Conservation (phyloP, 23 tunicate species). For the Clavelina lepadiformis region DNA sequence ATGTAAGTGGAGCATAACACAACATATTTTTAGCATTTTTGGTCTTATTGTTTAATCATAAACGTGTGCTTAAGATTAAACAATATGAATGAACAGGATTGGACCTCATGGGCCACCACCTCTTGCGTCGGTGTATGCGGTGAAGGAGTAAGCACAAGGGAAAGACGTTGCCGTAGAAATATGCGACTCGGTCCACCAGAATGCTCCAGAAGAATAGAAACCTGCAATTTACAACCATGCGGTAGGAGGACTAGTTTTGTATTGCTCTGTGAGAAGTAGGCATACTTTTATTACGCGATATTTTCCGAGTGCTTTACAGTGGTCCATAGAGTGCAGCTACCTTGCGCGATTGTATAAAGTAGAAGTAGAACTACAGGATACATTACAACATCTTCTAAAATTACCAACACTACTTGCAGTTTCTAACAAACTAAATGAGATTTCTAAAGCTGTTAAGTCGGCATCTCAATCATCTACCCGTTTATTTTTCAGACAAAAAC, state of each 20-base stretch:
- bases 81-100: neutral
- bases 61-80: neutral
- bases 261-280: too few relatives aligned
- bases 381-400: too few relatives aligned
- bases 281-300: too few relatives aligned
- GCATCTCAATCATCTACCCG: neutral
- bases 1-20: slow-evolving; percentile 4
- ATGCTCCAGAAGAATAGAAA: slow-evolving; percentile 10
- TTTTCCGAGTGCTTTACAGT: too few relatives aligned
- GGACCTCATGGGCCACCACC: slow-evolving; percentile 24
- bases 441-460: neutral
- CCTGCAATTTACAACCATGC: slow-evolving; percentile 20
- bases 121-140: slow-evolving; percentile 20
- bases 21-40: neutral
- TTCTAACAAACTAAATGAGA: too few relatives aligned
- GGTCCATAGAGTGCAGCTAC: too few relatives aligned
- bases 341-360: too few relatives aligned
- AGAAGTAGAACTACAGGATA: too few relatives aligned
- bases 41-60: neutral
- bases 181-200: neutral
- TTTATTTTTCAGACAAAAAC: slow-evolving; percentile 18
- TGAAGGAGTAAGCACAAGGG: slow-evolving; percentile 1
- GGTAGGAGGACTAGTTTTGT: too few relatives aligned
- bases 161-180: slow-evolving; percentile 17
- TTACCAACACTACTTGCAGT: too few relatives aligned